Conservation (phyloP, 2,113 vertebrate species). For the Caranx ignobilis region DNA sequence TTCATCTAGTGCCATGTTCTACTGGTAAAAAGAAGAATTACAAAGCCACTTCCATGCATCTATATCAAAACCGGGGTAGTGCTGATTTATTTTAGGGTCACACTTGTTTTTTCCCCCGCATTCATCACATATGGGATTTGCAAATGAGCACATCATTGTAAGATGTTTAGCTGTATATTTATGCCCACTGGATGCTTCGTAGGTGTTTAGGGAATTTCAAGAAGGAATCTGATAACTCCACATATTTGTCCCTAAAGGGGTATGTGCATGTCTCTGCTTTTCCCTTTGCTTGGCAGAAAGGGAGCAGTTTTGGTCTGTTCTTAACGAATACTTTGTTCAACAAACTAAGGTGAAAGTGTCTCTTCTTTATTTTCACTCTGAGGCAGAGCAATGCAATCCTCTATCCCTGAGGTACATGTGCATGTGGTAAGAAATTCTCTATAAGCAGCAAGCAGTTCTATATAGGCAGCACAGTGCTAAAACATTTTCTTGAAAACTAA, state of each 20-base stretch:
- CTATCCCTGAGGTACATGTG: neutral
- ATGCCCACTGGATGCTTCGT: constrained; percentile 31
- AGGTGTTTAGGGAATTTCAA: constrained; percentile 31
- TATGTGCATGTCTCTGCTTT: constrained; percentile 3
- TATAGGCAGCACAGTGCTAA: neutral
- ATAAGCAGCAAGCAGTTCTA: neutral
- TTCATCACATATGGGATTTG: constrained; percentile 38
- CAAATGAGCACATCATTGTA: constrained; percentile 46
- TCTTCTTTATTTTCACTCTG: neutral
- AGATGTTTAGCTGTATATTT: constrained; percentile 32
- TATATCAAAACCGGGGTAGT: neutral
- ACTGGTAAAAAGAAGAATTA: neutral
- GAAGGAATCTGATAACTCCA: constrained; percentile 26
- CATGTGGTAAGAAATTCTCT: neutral
- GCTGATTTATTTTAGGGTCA: constrained; percentile 31
- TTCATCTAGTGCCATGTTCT: neutral
- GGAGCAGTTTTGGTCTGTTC: constrained; percentile 1
- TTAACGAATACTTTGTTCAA: neutral
- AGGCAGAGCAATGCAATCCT: neutral
- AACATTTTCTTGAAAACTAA: neutral
- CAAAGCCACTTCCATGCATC: neutral
- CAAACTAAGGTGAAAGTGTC: neutral
- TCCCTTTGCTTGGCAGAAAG: constrained; percentile 9
- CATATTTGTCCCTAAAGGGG: constrained; percentile 44
- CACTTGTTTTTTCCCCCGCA: neutral